A percentile compares a stretch with the other conserved stretches of the same genome.
Evolutionary conservation across 1,140 invertebrate species (phyloP).

Genomic region (Trichoplusia ni): DNA sequence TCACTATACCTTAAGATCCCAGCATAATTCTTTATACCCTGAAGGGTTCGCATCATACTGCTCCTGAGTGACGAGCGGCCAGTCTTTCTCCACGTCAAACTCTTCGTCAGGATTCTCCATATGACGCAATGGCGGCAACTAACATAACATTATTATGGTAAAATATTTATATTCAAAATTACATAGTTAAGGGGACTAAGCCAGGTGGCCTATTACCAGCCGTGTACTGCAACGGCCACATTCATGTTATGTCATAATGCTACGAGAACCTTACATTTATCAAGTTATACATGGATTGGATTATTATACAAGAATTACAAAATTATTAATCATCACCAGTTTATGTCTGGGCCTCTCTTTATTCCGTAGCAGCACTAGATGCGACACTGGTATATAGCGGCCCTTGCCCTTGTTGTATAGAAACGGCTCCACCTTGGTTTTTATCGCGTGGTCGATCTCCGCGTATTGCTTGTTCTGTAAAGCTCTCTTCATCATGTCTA

Average conservation of each 20-base stretch:
- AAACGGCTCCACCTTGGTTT: slow-evolving; percentile 95
- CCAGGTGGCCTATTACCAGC: no score
- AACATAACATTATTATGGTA: background rate
- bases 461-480: slow-evolving; percentile 93
- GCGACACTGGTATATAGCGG: slow-evolving; percentile 92
- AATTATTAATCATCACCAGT: slow-evolving; percentile 80
- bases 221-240: no score
- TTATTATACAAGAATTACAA: no score
- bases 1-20: slow-evolving; percentile 87
- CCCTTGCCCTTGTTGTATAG: slow-evolving; percentile 96
- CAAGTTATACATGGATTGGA: no score
- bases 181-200: no score
- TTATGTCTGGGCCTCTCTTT: slow-evolving; percentile 91
- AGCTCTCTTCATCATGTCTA: slow-evolving; percentile 96
- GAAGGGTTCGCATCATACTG: slow-evolving; percentile 83
- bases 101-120: slow-evolving; percentile 92
- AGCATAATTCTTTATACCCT: slow-evolving; percentile 92
- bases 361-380: slow-evolving; percentile 93
- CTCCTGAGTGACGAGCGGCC: slow-evolving; percentile 82
- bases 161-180: no score
- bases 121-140: slow-evolving; percentile 87
- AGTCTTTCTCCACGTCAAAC: slow-evolving; percentile 90
- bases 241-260: no score
- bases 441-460: slow-evolving; percentile 94
- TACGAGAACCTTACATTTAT: no score